Percentiles rank a stretch among this genome's conserved stretches.
These are phyloP conservation scores for Capitulum mitella DNA, from an alignment of 2,888 invertebrate genomes.

Conservation along the genomic window DNA sequence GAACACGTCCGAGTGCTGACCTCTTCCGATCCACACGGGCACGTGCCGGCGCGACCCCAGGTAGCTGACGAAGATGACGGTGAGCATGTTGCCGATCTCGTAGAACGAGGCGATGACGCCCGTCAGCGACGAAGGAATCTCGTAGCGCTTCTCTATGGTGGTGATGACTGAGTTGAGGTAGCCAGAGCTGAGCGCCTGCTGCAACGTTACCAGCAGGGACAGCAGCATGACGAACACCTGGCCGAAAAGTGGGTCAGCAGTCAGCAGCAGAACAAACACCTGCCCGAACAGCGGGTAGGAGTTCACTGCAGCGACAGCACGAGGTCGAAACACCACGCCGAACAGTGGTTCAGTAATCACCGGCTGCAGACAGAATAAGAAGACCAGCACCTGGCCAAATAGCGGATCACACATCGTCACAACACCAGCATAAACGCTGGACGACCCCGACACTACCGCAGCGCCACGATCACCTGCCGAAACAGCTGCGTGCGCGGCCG, in stretches of 20 bases:
- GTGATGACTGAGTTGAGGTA: slow-evolving; percentile 94
- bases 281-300: neutral
- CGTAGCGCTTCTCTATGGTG: slow-evolving; percentile 85
- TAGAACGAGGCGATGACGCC: slow-evolving; percentile 90
- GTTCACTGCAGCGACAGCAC: too few species aligned
- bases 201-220: slow-evolving; percentile 80
- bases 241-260: neutral
- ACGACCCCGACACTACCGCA: too few species aligned
- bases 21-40: slow-evolving; percentile 89
- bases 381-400: too few species aligned
- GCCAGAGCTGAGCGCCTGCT: slow-evolving; percentile 82
- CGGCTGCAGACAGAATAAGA: too few species aligned
- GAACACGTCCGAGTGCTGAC: too few species aligned
- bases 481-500: too few species aligned
- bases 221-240: slow-evolving; percentile 80
- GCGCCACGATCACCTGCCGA: too few species aligned
- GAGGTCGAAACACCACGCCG: too few species aligned
- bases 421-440: too few species aligned
- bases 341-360: too few species aligned
- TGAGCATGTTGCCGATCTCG: slow-evolving; percentile 90
- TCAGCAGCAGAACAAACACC: neutral
- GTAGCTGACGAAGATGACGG: slow-evolving; percentile 92
- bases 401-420: too few species aligned
- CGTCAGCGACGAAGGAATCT: slow-evolving; percentile 86
- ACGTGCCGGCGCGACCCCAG: slow-evolving; percentile 85